Base-by-base conservation (phyloP, 2,888 invertebrate species). In the Meiosimyza platycephala region DNA sequence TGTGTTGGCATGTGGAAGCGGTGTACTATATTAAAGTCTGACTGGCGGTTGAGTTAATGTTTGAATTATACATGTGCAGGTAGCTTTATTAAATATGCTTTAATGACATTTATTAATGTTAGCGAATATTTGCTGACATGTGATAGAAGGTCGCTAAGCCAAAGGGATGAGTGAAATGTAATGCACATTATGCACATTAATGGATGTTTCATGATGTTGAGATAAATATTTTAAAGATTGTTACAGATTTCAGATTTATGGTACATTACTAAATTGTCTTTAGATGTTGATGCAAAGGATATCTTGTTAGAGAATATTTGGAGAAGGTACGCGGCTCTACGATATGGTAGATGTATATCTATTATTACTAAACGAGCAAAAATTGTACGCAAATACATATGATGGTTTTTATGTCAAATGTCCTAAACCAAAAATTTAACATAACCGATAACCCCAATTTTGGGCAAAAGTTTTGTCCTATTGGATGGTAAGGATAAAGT, bases 41-140 rank as follows among this genome's bases (percentile, higher is more conserved):
- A 22, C 64, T 64, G 28, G 28, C 51, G 22, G 64, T 64, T 64
- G 64, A 64, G 64, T 51, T 64, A 18, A 64, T 64, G 57, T 68
- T 55, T 40, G 50, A 28, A 50, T 50, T 59, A 48, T n/a, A 57
- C 13, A 48, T 50, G 68, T 59, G 57, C 57, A 48, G n/a, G 50
- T 18, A 68, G 54, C 73, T 75, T 77, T 76, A 78, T 78, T 77
- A 77, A 78, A 77, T 77, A 76, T 76, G 77, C 77, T 76, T 76
- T 76, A 78, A 78, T 77, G 78, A 76, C 77, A 76, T 76, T 77
- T 76, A 78, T 76, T 78, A 77, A 77, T 75, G 75, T 77, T 74
- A 72, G 59, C 50, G 68, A 57, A 47, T 59, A 48, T 28, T 16
- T 50, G 59, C 57, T 59, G 68, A 57, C 68, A 68, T 59, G 47